Percentiles rank a stretch among this genome's conserved stretches.
Conservation (phyloP, 2,797 vertebrate genomes). For the Luscinia megarhynchos region DNA sequence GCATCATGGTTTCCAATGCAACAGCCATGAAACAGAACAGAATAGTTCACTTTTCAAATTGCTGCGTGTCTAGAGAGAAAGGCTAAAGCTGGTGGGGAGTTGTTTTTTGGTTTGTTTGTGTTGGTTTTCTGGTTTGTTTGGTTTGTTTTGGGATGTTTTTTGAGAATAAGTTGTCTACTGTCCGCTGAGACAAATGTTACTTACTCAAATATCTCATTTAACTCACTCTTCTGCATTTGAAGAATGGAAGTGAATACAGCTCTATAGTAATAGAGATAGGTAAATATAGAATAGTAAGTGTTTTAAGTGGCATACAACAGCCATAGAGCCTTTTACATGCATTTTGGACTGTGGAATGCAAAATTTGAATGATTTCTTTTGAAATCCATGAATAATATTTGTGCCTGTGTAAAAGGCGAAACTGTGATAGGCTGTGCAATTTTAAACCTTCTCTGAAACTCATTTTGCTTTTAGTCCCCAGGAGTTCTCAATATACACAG, state of each 20-base stretch:
- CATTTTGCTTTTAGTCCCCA: background rate
- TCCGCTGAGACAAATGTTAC: background rate
- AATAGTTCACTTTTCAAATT: background rate
- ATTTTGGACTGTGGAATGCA: background rate
- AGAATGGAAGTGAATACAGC: background rate
- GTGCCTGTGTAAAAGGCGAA: background rate
- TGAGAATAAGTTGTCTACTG: background rate
- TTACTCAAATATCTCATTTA: background rate
- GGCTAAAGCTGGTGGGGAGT: background rate
- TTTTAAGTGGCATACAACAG: background rate
- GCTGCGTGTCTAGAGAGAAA: background rate
- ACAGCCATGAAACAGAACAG: background rate
- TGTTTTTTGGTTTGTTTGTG: background rate
- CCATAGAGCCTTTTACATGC: background rate
- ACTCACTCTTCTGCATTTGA: background rate
- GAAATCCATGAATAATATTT: background rate
- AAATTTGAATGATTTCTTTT: background rate
- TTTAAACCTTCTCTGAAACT: background rate
- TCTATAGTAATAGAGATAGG: background rate
- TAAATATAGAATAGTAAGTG: background rate
- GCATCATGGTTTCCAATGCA: background rate
- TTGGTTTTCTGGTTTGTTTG: rapidly evolving
- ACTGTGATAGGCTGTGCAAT: background rate
- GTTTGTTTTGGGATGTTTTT: background rate
- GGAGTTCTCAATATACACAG: background rate